Conservation (phyloP, 2,113 vertebrate species). For the Camelus bactrianus region DNA sequence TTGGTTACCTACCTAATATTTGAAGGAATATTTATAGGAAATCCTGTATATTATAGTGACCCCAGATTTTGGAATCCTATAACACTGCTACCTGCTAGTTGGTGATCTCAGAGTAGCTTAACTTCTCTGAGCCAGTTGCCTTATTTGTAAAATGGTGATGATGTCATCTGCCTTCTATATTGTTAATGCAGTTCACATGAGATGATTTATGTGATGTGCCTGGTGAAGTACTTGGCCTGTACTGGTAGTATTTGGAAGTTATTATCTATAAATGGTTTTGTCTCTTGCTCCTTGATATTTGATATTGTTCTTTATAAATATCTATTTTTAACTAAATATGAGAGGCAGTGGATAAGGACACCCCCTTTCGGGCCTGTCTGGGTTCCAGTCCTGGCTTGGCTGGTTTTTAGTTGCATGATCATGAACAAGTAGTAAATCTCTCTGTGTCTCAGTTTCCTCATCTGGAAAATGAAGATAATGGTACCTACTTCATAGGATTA, state of each 20-base stretch:
- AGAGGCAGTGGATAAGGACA: neutral
- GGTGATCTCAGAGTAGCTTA: neutral
- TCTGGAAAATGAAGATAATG: slow-evolving; percentile 14
- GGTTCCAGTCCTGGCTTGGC: neutral
- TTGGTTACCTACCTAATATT: neutral
- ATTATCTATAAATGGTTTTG: neutral
- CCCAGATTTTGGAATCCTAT: neutral
- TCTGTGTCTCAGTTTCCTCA: slow-evolving; percentile 6
- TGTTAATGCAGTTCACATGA: slow-evolving; percentile 55
- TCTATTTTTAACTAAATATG: slow-evolving; percentile 26
- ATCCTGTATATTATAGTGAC: neutral
- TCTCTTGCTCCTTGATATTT: slow-evolving; percentile 9
- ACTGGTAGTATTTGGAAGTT: slow-evolving; percentile 56
- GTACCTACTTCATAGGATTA: neutral
- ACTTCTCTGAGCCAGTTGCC: neutral
- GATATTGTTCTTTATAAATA: neutral
- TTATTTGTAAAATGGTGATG: slow-evolving; percentile 37
- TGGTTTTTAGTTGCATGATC: slow-evolving; percentile 4
- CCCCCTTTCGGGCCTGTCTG: neutral
- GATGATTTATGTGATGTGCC: slow-evolving; percentile 21
- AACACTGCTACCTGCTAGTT: neutral
- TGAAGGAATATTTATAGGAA: slow-evolving; percentile 28
- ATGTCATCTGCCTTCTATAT: neutral
- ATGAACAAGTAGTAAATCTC: neutral
- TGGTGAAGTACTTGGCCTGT: neutral